phyloP scores from a whole-genome alignment of 2,888 invertebrate species.

The Drosophila siamana region DNA sequence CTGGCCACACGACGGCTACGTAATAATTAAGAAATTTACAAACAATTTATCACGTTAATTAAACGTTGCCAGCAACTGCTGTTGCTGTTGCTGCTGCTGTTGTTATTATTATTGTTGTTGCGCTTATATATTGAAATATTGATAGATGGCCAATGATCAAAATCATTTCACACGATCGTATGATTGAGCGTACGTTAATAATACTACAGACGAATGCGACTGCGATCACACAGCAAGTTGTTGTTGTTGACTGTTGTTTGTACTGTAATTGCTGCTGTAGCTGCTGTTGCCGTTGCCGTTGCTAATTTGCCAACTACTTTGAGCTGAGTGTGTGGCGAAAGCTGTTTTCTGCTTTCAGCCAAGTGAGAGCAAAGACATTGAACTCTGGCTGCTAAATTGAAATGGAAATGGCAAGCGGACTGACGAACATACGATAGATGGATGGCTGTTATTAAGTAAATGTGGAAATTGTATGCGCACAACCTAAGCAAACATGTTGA shows the following conservation, averaged over 20 bases:
- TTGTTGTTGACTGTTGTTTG: constrained; percentile 32
- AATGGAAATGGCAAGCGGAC: constrained; percentile 63
- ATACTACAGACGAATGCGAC: constrained; percentile 8
- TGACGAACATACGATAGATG: constrained; percentile 3
- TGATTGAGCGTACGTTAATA: constrained; percentile 58
- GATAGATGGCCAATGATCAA: constrained; percentile 76
- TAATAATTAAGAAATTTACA: constrained; percentile 81
- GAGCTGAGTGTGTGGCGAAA: constrained; percentile 61
- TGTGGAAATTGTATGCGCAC: constrained; percentile 59
- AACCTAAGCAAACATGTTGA: constrained; percentile 14
- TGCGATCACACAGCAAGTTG: constrained; percentile 12
- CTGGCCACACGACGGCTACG: constrained; percentile 67
- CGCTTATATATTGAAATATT: constrained; percentile 58
- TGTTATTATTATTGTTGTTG: constrained; percentile 4
- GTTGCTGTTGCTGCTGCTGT: constrained; percentile 32
- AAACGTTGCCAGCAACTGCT: constrained; percentile 64
- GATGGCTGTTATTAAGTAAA: constrained; percentile 68
- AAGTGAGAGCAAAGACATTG: constrained; percentile 77
- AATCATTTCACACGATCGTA: constrained; percentile 78
- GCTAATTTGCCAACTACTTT: constrained; percentile 80
- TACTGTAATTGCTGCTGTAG: constrained; percentile 47
- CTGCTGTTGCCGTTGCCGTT: constrained; percentile 39
- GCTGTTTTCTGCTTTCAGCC: constrained; percentile 57
- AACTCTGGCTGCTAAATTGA: constrained; percentile 61
- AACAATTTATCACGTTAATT: constrained; percentile 80